phyloP scores from a whole-genome alignment of 2,797 vertebrate species.

The Aulostomus chinensis region DNA sequence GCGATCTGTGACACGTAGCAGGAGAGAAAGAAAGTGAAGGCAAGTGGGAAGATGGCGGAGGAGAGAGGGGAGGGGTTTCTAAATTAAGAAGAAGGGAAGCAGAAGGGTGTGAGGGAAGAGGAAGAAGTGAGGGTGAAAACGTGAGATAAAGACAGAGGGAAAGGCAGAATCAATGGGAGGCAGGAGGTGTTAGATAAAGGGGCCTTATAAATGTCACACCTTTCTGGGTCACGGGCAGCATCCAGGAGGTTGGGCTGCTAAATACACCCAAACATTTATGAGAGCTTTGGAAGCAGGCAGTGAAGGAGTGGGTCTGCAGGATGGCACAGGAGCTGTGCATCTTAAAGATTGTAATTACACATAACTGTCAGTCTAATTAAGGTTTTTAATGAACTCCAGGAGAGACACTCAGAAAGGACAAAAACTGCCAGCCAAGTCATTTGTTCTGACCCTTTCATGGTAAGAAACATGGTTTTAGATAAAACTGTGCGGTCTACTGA shows the following conservation, averaged over 20 bases:
- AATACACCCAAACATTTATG: constrained; percentile 38
- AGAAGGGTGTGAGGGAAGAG: constrained; percentile 52
- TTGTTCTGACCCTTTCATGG: no score
- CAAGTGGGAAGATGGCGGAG: constrained; percentile 57
- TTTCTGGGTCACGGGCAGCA: constrained; percentile 45
- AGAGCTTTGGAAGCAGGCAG: constrained; percentile 50
- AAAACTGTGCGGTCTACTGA: no score
- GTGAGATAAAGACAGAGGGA: constrained; percentile 26
- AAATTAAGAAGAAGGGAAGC: constrained; percentile 74
- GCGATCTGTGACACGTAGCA: constrained; percentile 70
- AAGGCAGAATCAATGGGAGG: constrained; percentile 41
- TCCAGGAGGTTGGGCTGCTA: constrained; percentile 29
- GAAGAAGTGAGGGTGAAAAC: constrained; percentile 38
- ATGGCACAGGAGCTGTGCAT: constrained; percentile 64
- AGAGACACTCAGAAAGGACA: constrained; percentile 66
- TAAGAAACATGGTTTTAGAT: no score
- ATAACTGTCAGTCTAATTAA: constrained; percentile 82
- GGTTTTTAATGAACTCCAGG: constrained; percentile 78
- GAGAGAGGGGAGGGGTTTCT: constrained; percentile 57
- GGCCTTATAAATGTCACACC: constrained; percentile 61
- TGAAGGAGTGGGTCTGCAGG: constrained; percentile 56
- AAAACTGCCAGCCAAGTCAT: constrained; percentile 45
- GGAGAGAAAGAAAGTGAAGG: constrained; percentile 55
- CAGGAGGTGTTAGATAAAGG: constrained; percentile 17
- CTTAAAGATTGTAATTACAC: constrained; percentile 84